Evolutionary conservation across 2,888 invertebrate species (phyloP).

Genomic region (Drosophila birchii): DNA sequence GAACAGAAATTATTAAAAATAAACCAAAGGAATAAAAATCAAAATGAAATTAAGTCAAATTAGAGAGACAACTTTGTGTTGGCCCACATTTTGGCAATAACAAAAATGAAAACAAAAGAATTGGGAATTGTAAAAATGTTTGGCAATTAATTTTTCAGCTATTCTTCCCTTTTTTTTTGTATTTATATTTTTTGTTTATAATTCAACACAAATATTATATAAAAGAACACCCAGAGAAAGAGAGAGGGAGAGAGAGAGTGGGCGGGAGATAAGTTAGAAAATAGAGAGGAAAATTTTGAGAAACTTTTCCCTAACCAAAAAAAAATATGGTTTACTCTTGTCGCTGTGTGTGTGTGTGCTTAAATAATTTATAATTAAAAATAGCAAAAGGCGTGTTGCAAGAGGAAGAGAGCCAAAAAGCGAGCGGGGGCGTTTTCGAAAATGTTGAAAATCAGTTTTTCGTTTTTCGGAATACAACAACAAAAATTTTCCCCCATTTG

Average conservation of each 20-base stretch:
- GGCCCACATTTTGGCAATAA: slow-evolving; percentile 43
- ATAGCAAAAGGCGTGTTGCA: slow-evolving; percentile 75
- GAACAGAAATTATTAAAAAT: slow-evolving; percentile 33
- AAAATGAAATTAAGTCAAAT: slow-evolving; percentile 45
- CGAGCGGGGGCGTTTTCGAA: slow-evolving; percentile 32
- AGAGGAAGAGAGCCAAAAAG: slow-evolving; percentile 26
- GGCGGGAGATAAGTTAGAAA: slow-evolving; percentile 2
- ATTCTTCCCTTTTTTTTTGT: not conserved
- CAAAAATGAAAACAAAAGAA: slow-evolving; percentile 1
- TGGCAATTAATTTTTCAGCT: slow-evolving; percentile 38
- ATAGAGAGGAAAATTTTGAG: not conserved
- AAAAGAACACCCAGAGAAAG: slow-evolving; percentile 5
- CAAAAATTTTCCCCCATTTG: slow-evolving; percentile 24
- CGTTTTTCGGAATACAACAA: slow-evolving; percentile 45
- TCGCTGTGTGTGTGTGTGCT: slow-evolving; percentile 32
- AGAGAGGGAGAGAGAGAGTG: not conserved
- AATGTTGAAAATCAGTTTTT: slow-evolving; percentile 51
- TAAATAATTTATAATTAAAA: slow-evolving; percentile 77
- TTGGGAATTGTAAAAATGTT: slow-evolving; percentile 42
- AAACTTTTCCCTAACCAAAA: slow-evolving; percentile 27
- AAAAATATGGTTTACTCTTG: slow-evolving; percentile 30
- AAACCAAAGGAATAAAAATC: slow-evolving; percentile 35
- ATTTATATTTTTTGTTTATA: slow-evolving; percentile 33
- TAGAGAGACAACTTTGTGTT: slow-evolving; percentile 15
- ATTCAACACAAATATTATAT: slow-evolving; percentile 34